These are phyloP conservation scores for Drosophila bifasciata DNA, from an alignment of 1,140 invertebrate genomes.

Conservation along the genomic window DNA sequence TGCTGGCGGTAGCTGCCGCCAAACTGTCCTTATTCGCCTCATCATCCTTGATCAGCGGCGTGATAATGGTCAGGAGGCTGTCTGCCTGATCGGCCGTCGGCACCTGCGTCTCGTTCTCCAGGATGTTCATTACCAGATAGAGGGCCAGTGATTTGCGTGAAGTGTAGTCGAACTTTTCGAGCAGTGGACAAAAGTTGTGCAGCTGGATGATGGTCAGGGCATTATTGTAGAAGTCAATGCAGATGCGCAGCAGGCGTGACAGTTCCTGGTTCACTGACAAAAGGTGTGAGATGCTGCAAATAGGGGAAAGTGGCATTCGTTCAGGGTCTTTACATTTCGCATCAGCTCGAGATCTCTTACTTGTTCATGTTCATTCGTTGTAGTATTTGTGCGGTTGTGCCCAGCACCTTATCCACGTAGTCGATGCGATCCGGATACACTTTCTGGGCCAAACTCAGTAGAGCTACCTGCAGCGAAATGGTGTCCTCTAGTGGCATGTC, in stretches of 20 bases:
- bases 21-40: slow-evolving; percentile 84
- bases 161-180: slow-evolving; percentile 95
- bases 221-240: slow-evolving; percentile 97
- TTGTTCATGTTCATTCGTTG: slow-evolving; percentile 91
- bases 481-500: slow-evolving; percentile 98
- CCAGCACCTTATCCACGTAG: slow-evolving; percentile 97
- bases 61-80: slow-evolving; percentile 91
- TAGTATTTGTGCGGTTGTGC: slow-evolving; percentile 94
- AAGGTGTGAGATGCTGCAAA: slow-evolving; percentile 73
- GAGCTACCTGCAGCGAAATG: slow-evolving; percentile 96
- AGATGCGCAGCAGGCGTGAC: slow-evolving; percentile 96
- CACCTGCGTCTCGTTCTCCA: slow-evolving; percentile 91
- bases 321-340: no score
- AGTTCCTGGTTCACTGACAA: slow-evolving; percentile 88
- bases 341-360: slow-evolving; percentile 84
- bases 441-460: slow-evolving; percentile 97
- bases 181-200: slow-evolving; percentile 92
- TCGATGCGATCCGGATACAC: slow-evolving; percentile 97
- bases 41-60: slow-evolving; percentile 95
- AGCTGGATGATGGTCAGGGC: slow-evolving; percentile 93
- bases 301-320: no score
- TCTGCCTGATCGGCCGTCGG: slow-evolving; percentile 94
- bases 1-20: slow-evolving; percentile 84
- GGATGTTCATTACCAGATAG: slow-evolving; percentile 87
- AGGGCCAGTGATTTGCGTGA: slow-evolving; percentile 94